Percentiles rank a stretch among this genome's conserved stretches.
Evolutionary conservation across 2,797 vertebrate genomes (phyloP).

Genomic region (Crypturellus tataupa): DNA sequence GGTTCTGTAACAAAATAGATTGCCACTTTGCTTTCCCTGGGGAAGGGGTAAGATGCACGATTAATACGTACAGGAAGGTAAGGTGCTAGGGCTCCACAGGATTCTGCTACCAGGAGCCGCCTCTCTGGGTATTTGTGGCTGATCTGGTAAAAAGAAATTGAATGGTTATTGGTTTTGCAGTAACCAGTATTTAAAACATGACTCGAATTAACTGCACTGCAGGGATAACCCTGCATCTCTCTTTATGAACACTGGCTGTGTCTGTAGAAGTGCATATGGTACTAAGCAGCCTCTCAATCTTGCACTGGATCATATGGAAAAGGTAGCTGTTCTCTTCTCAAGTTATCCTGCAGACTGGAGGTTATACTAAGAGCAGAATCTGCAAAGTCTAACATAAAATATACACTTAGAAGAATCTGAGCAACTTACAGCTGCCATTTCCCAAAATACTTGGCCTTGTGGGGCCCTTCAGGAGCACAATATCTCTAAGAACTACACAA

Average conservation of each 20-base stretch:
- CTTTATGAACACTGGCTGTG: not conserved
- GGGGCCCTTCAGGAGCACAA: not conserved
- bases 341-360: not conserved
- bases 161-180: not conserved
- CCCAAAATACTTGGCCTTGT: not conserved
- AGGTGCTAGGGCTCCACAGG: constrained; percentile 96
- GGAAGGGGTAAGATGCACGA: not conserved
- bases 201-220: not conserved
- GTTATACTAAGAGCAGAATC: not conserved
- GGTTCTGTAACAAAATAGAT: not conserved
- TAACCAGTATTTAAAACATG: not conserved
- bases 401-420: not conserved
- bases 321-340: not conserved
- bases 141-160: constrained; percentile 84
- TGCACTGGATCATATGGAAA: not conserved
- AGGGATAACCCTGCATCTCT: not conserved
- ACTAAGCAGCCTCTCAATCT: not conserved
- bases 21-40: not conserved
- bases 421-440: not conserved
- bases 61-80: constrained; percentile 93
- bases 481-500: not conserved
- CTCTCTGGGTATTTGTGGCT: constrained; percentile 99
- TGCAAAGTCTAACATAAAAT: not conserved
- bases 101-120: constrained; percentile 95
- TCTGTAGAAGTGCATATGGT: not conserved